Base-by-base conservation (phyloP, 2,113 vertebrate genomes). In the Prochilodus magdalenae region DNA sequence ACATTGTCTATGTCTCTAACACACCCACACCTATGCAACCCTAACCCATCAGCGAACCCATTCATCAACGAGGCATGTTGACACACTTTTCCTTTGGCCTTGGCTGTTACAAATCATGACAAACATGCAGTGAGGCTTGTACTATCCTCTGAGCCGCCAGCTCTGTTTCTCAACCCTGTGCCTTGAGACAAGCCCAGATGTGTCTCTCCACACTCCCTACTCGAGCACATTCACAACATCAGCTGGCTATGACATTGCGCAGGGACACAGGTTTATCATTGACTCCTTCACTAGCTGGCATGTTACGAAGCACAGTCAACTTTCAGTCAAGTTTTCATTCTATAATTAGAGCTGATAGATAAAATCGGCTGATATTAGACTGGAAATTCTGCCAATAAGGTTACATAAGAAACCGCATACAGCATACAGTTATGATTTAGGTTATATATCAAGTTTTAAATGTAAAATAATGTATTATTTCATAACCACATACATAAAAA, bases 51-150 rank as follows among this genome's bases (percentile, higher is more conserved):
- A 55, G 12, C 47, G 33, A 27, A 40, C 14, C 26, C 12, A 24
- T 74, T 77, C 70, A 84, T 77, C 73, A 73, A 12, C 14, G 13
- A 51, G 29, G 77, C 40, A 22, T 65, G 33, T 27, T 67, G 83
- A 77, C 83, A 81, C 74, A 66, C 60, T 85, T 80, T 60, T 33
- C 36, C 20, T 72, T 57, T 62, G 44, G 24, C 59, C 57, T 77
- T 77, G 6, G 12, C 65, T 73, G 57, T 26, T 73, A 75, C 60
- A 77, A 81, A 81, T 73, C 59, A 36, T 24, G 73, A 73, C 60
- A 81, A 81, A 77, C 79, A 49, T n/a, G n/a, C 22, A 59, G 16
- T 14, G 29, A 77, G 47, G 65, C 69, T 65, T 22, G 53, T 77
- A 27, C 20, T 12, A 6, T 49, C 60, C 27, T 73, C 36, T 49